Percentiles rank a stretch among this genome's conserved stretches.
phyloP scores from a whole-genome alignment of 1,140 invertebrate species.

The Portunus trituberculatus region DNA sequence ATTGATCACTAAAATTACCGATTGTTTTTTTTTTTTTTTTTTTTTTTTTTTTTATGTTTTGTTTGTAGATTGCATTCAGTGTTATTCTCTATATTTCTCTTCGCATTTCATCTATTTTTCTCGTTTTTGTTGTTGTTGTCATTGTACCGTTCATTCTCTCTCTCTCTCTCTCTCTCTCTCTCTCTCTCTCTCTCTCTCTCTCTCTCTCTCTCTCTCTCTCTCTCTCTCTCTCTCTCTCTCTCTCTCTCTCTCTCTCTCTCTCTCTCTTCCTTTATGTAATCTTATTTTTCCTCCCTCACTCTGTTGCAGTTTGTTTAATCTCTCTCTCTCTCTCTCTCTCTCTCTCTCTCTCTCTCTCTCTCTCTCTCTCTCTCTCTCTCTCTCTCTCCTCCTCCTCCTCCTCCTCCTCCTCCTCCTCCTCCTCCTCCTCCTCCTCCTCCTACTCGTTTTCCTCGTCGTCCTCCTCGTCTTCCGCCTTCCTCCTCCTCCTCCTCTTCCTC shows the following conservation, averaged over 20 bases:
- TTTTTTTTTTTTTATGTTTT: not conserved
- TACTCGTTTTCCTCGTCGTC: too few relatives aligned
- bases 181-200: not conserved
- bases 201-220: not conserved
- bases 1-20: too few relatives aligned
- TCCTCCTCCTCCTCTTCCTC: not conserved
- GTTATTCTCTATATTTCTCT: too few relatives aligned
- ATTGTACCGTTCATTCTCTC: not conserved
- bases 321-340: not conserved
- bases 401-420: not conserved
- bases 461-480: not conserved
- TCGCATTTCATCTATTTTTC: too few relatives aligned
- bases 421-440: not conserved
- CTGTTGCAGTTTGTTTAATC: too few relatives aligned
- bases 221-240: not conserved
- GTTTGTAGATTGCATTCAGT: not conserved
- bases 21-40: too few relatives aligned
- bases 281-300: not conserved
- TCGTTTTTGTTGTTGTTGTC: too few relatives aligned
- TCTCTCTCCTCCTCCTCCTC: not conserved
- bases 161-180: not conserved
- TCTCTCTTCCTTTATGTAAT: not conserved
- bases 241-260: not conserved
- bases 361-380: not conserved
- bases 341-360: constrained; percentile 34